These are phyloP conservation scores for Trissolcus basalis DNA, from an alignment of 1,140 invertebrate genomes.

Conservation along the genomic window DNA sequence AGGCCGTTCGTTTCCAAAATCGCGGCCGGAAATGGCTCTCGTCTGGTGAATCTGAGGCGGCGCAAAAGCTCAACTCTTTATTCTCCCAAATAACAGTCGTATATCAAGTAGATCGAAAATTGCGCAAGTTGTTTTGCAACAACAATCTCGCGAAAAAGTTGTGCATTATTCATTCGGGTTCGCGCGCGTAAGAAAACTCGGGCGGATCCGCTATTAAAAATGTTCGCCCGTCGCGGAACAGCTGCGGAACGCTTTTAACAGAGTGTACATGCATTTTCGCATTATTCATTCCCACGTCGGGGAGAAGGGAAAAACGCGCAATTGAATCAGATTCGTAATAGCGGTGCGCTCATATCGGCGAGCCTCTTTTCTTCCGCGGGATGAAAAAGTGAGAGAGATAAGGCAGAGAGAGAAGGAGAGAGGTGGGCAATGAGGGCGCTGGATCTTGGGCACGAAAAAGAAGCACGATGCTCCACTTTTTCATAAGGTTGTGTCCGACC, in stretches of 20 bases:
- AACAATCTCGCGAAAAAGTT: constrained; percentile 35
- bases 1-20: background rate
- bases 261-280: constrained; percentile 20
- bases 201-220: constrained; percentile 52
- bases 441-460: constrained; percentile 37
- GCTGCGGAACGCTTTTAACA: constrained; percentile 12
- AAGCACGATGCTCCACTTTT: constrained; percentile 53
- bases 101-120: constrained; percentile 31
- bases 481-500: constrained; percentile 56
- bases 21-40: background rate
- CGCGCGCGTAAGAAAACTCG: constrained; percentile 1
- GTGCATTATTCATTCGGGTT: constrained; percentile 42
- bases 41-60: background rate
- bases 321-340: constrained; percentile 47
- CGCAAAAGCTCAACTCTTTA: constrained; percentile 11
- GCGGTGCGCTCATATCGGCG: constrained; percentile 35
- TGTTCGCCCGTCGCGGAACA: constrained; percentile 14
- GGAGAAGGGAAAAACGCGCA: constrained; percentile 2
- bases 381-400: constrained; percentile 6
- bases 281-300: constrained; percentile 33
- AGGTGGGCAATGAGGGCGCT: background rate
- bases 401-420: background rate
- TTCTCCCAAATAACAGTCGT: constrained; percentile 33
- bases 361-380: constrained; percentile 25
- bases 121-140: constrained; percentile 25